Percentiles rank a stretch among this genome's conserved stretches.
phyloP scores from a whole-genome alignment of 1,140 invertebrate species.

The Drosophila suzukii region DNA sequence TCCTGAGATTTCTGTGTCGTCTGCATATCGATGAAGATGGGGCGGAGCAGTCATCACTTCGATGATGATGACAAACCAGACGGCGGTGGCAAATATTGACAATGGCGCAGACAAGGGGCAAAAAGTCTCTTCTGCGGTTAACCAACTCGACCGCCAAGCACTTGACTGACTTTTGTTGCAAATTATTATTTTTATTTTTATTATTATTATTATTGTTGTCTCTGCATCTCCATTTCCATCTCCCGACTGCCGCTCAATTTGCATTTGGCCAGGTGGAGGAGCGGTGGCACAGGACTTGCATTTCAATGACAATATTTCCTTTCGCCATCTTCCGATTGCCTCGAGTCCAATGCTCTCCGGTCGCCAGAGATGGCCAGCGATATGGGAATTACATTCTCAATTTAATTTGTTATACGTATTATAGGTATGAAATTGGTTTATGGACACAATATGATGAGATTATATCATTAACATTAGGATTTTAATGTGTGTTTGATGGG shows the following conservation, averaged over 20 bases:
- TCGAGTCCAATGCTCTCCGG: conserved; percentile 56
- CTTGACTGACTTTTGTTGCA: conserved; percentile 80
- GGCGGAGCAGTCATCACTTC: conserved; percentile 45
- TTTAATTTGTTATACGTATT: conserved; percentile 22
- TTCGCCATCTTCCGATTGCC: conserved; percentile 46
- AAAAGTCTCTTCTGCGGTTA: conserved; percentile 35
- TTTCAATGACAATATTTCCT: conserved; percentile 77
- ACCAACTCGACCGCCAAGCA: conserved; percentile 47
- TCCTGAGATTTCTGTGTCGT: conserved; percentile 47
- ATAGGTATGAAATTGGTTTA: conserved; percentile 18
- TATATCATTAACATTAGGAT: not conserved
- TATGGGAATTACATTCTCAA: conserved; percentile 37
- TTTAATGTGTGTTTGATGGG: not conserved
- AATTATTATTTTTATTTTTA: conserved; percentile 69
- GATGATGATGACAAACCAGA: conserved; percentile 40
- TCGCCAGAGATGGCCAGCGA: conserved; percentile 21
- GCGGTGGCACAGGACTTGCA: conserved; percentile 65
- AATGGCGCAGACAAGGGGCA: conserved; percentile 52
- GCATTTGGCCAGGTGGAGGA: conserved; percentile 45
- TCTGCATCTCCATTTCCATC: not conserved
- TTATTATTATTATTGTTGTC: conserved; percentile 52
- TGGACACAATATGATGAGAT: not conserved
- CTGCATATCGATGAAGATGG: conserved; percentile 64
- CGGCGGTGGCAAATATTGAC: conserved; percentile 71
- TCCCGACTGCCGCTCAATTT: conserved; percentile 41